These are phyloP conservation scores for Lampris incognitus DNA, from an alignment of 2,113 vertebrate species.

Conservation along the genomic window DNA sequence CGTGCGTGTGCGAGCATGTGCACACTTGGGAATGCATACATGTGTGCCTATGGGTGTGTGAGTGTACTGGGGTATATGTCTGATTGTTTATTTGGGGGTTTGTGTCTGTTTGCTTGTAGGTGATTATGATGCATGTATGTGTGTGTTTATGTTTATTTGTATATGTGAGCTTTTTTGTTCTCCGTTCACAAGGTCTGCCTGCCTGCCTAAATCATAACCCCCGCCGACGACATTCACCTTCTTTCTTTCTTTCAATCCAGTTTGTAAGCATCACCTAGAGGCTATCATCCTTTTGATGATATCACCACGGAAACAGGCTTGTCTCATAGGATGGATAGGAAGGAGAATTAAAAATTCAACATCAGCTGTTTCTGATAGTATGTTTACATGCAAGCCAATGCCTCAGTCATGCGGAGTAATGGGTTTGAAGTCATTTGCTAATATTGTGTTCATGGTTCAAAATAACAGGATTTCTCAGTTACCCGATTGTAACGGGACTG, in stretches of 20 bases:
- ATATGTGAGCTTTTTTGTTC: not conserved
- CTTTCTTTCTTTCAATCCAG: not conserved
- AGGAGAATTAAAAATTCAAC: not conserved
- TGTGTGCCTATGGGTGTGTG: not conserved
- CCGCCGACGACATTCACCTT: not conserved
- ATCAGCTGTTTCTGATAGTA: too few relatives aligned
- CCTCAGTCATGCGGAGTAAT: too few relatives aligned
- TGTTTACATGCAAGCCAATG: too few relatives aligned
- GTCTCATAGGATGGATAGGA: not conserved
- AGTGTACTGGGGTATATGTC: not conserved
- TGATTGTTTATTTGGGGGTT: not conserved
- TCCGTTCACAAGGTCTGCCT: not conserved
- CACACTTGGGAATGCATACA: too few relatives aligned
- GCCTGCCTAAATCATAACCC: not conserved
- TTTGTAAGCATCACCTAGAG: not conserved
- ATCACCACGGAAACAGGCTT: too few relatives aligned
- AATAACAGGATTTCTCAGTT: too few relatives aligned
- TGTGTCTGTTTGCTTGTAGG: conserved; percentile 76
- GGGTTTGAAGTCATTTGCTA: too few relatives aligned
- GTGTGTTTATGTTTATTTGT: not conserved
- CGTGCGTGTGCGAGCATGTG: not conserved
- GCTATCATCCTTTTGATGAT: too few relatives aligned
- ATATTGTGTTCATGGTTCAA: too few relatives aligned
- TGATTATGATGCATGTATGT: conserved; percentile 54
- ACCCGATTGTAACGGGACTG: too few relatives aligned